Conservation (phyloP, 1,140 invertebrate genomes). For the Druon quercuslanigerum region DNA sequence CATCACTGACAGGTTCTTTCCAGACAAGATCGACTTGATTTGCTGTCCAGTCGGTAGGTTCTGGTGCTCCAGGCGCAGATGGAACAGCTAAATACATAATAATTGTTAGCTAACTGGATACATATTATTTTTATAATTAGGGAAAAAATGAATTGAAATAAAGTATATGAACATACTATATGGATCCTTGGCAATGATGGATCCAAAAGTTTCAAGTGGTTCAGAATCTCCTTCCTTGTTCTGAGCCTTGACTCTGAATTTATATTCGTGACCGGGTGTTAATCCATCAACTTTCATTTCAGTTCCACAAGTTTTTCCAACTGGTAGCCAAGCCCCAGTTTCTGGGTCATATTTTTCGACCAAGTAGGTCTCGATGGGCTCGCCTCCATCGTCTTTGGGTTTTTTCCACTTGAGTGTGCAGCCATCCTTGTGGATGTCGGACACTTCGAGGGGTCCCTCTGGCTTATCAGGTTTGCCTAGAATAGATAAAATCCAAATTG, state of each 20-base stretch:
- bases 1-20: slow-evolving; percentile 88
- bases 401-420: slow-evolving; percentile 98
- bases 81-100: slow-evolving; percentile 80
- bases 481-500: slow-evolving; percentile 47
- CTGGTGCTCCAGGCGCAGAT: slow-evolving; percentile 88
- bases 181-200: slow-evolving; percentile 97
- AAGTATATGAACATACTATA: slow-evolving; percentile 82
- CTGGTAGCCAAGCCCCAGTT: slow-evolving; percentile 92
- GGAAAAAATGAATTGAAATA: slow-evolving; percentile 16
- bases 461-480: slow-evolving; percentile 93
- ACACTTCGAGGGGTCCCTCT: slow-evolving; percentile 96
- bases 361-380: slow-evolving; percentile 94
- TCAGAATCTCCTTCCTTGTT: slow-evolving; percentile 98
- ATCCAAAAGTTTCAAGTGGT: slow-evolving; percentile 93
- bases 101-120: too few relatives aligned
- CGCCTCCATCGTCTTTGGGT: slow-evolving; percentile 98
- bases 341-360: slow-evolving; percentile 97
- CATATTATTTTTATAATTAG: slow-evolving; percentile 5
- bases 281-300: slow-evolving; percentile 92
- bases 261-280: slow-evolving; percentile 96
- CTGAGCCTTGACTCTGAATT: slow-evolving; percentile 97
- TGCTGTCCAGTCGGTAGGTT: slow-evolving; percentile 93
- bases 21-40: slow-evolving; percentile 93
- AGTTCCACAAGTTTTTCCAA: slow-evolving; percentile 87
- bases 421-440: slow-evolving; percentile 94